Evolutionary conservation across 2,797 vertebrate genomes (phyloP).

Genomic region (Champsocephalus esox): DNA sequence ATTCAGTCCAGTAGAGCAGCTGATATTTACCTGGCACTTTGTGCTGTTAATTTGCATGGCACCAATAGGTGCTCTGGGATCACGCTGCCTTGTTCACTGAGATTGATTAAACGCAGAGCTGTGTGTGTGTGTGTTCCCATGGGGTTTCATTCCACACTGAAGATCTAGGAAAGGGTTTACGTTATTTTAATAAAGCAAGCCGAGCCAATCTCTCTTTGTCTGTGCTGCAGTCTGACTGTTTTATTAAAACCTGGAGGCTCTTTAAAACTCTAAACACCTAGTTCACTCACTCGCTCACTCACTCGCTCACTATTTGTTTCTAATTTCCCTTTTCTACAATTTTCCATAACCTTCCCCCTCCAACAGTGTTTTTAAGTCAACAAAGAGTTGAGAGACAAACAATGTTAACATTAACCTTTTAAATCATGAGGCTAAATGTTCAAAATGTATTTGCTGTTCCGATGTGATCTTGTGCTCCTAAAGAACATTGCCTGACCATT

Average conservation of each 20-base stretch:
- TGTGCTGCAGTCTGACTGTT: slow-evolving; percentile 25
- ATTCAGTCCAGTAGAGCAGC: slow-evolving; percentile 24
- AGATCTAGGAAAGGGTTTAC: slow-evolving; percentile 53
- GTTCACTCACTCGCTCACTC: not conserved
- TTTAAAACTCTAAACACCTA: slow-evolving; percentile 17
- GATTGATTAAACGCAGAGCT: slow-evolving; percentile 63
- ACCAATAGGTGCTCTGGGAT: slow-evolving; percentile 49
- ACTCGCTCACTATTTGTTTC: too few species aligned
- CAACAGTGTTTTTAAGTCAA: too few species aligned
- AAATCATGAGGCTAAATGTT: not conserved
- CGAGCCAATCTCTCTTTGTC: slow-evolving; percentile 28
- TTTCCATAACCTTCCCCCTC: too few species aligned
- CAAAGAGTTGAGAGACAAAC: too few species aligned
- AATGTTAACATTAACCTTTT: too few species aligned
- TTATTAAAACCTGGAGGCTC: slow-evolving; percentile 60
- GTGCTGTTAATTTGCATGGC: slow-evolving; percentile 54
- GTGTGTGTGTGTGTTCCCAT: not conserved
- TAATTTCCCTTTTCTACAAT: too few species aligned
- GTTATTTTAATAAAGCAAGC: slow-evolving; percentile 71
- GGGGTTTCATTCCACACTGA: slow-evolving; percentile 47
- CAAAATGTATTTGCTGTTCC: not conserved
- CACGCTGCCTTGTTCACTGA: slow-evolving; percentile 24
- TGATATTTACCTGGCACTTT: slow-evolving; percentile 57
- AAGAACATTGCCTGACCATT: not conserved
- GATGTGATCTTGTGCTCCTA: too few species aligned